phyloP scores from a whole-genome alignment of 2,888 invertebrate species.

The Melolontha melolontha region DNA sequence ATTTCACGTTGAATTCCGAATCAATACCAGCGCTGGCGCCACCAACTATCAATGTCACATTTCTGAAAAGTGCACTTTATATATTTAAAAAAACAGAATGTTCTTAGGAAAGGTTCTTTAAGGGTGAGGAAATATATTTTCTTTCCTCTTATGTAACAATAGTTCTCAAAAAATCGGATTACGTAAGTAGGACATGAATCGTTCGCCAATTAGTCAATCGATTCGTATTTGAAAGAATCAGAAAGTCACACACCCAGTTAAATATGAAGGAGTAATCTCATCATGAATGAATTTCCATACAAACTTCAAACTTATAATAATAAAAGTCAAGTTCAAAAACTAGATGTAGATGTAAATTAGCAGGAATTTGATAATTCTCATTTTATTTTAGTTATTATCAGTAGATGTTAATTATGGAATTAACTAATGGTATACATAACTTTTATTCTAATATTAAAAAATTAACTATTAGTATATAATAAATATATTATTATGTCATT shows the following conservation, averaged over 20 bases:
- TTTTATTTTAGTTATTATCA: too few species aligned
- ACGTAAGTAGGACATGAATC: neutral
- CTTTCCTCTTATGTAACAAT: neutral
- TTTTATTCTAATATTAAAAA: too few species aligned
- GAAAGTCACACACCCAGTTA: too few species aligned
- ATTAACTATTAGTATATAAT: too few species aligned
- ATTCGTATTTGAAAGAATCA: neutral
- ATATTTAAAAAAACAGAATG: neutral
- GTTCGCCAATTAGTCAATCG: neutral
- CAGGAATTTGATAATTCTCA: too few species aligned
- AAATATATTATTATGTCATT: too few species aligned
- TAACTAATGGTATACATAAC: too few species aligned
- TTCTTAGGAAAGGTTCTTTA: neutral
- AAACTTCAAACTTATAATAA: too few species aligned
- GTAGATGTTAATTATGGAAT: too few species aligned
- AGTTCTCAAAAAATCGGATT: neutral
- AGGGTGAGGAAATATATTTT: neutral
- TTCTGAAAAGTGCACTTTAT: slow-evolving; percentile 19
- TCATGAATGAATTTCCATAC: too few species aligned
- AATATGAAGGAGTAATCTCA: neutral
- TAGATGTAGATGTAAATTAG: too few species aligned
- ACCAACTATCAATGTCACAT: slow-evolving; percentile 37
- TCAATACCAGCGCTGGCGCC: slow-evolving; percentile 64
- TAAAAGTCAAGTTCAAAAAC: too few species aligned
- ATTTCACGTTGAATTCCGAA: slow-evolving; percentile 59